phyloP scores from a whole-genome alignment of 1,140 invertebrate genomes.

The Agrypnia vestita region DNA sequence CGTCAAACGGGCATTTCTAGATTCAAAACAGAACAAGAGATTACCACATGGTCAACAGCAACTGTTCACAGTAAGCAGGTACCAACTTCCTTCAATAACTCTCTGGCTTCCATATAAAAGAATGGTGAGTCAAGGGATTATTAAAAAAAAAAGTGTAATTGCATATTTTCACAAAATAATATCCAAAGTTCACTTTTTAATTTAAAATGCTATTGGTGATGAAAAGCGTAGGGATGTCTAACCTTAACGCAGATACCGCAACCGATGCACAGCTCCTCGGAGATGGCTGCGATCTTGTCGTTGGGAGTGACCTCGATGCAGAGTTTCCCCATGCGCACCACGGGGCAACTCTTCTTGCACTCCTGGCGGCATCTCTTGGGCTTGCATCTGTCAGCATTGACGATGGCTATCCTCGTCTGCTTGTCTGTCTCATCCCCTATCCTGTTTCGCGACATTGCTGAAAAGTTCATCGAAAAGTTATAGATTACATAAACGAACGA shows the following conservation, averaged over 20 bases:
- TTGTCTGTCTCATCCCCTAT: constrained; percentile 89
- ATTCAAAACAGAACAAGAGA: background rate
- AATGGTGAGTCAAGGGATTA: too few species aligned
- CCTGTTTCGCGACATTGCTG: constrained; percentile 83
- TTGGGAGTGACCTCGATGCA: constrained; percentile 99
- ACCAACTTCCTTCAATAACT: too few species aligned
- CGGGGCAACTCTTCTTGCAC: constrained; percentile 98
- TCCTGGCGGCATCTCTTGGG: constrained; percentile 99
- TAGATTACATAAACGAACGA: background rate
- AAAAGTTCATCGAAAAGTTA: background rate
- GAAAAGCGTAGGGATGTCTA: background rate
- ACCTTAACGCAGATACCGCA: constrained; percentile 99
- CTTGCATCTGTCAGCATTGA: constrained; percentile 98
- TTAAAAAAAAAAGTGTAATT: too few species aligned
- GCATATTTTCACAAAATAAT: too few species aligned
- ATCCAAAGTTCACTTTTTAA: background rate
- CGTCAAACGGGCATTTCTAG: constrained; percentile 99
- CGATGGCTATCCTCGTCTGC: constrained; percentile 97
- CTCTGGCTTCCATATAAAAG: too few species aligned
- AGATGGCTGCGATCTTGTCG: constrained; percentile 97
- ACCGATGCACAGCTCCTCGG: constrained; percentile 99
- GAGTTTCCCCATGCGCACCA: constrained; percentile 98
- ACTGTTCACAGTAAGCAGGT: too few species aligned
- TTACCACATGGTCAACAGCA: background rate
- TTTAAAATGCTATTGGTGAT: background rate